phyloP scores from a whole-genome alignment of 2,888 invertebrate genomes.

The Drosophila mimetica region DNA sequence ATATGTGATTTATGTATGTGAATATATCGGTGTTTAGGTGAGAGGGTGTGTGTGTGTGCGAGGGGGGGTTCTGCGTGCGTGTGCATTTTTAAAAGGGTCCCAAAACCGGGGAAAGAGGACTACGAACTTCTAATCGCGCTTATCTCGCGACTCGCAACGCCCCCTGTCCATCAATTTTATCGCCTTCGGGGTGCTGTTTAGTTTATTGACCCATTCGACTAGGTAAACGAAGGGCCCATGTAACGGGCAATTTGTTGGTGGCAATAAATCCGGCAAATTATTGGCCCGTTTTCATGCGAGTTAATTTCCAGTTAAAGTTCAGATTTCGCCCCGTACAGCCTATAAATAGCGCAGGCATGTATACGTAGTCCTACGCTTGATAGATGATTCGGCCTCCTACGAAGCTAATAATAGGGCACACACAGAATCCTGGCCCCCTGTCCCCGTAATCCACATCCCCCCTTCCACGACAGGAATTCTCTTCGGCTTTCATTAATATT shows the following conservation, averaged over 20 bases:
- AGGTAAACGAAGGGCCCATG: constrained; percentile 57
- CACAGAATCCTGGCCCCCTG: not conserved
- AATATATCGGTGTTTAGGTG: constrained; percentile 8
- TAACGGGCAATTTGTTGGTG: constrained; percentile 49
- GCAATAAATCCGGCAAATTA: constrained; percentile 59
- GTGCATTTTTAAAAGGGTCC: constrained; percentile 54
- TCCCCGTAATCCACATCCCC: not conserved
- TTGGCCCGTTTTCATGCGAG: constrained; percentile 54
- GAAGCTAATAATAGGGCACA: constrained; percentile 33
- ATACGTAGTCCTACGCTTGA: constrained; percentile 19
- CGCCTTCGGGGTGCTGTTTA: constrained; percentile 48
- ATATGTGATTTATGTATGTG: constrained; percentile 60
- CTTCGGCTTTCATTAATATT: constrained; percentile 40
- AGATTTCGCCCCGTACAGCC: constrained; percentile 46
- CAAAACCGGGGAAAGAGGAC: constrained; percentile 1
- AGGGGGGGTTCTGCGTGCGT: constrained; percentile 33
- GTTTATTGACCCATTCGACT: constrained; percentile 70
- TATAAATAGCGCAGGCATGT: constrained; percentile 51
- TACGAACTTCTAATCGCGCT: constrained; percentile 57
- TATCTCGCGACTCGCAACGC: constrained; percentile 67
- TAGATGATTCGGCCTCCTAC: constrained; percentile 35
- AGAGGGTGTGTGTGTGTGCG: constrained; percentile 1
- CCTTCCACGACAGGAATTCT: not conserved
- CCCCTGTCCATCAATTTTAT: constrained; percentile 61
- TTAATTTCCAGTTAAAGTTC: constrained; percentile 70